These are phyloP conservation scores for Brienomyrus brachyistius DNA, from an alignment of 2,113 vertebrate genomes.

Conservation along the genomic window DNA sequence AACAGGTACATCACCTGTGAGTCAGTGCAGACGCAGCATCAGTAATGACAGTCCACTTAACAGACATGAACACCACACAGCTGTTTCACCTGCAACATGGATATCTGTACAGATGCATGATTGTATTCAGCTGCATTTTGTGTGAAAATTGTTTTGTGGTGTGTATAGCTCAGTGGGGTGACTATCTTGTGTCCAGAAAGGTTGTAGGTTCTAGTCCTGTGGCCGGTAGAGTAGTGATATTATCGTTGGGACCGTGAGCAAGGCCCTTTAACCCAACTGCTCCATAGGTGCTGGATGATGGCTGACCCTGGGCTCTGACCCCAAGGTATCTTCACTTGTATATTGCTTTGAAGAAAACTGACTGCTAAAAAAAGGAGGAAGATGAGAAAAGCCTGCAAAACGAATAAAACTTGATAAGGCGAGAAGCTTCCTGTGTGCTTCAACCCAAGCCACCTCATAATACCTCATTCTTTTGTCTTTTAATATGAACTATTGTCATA, in stretches of 20 bases:
- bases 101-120: not conserved
- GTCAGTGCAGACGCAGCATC: not conserved
- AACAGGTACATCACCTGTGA: slow-evolving; percentile 83
- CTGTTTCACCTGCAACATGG: not conserved
- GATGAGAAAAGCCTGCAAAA: not conserved
- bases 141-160: not conserved
- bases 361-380: not conserved
- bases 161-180: not conserved
- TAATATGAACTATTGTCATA: not conserved
- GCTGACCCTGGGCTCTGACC: not conserved
- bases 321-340: not conserved
- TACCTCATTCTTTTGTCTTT: not conserved
- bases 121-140: not conserved
- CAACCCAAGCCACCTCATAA: not conserved
- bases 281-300: not conserved
- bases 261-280: not conserved
- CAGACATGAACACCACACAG: not conserved
- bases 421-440: not conserved
- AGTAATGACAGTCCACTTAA: not conserved
- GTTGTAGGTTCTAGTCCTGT: not conserved
- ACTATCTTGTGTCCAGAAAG: not conserved
- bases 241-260: not conserved
- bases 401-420: not conserved
- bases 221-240: not conserved
- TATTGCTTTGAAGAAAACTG: not conserved